Evolutionary conservation across 2,797 vertebrate species (phyloP), one percentile per base, ranked within the genome.

Genomic region (Silurus lanzhouensis): DNA sequence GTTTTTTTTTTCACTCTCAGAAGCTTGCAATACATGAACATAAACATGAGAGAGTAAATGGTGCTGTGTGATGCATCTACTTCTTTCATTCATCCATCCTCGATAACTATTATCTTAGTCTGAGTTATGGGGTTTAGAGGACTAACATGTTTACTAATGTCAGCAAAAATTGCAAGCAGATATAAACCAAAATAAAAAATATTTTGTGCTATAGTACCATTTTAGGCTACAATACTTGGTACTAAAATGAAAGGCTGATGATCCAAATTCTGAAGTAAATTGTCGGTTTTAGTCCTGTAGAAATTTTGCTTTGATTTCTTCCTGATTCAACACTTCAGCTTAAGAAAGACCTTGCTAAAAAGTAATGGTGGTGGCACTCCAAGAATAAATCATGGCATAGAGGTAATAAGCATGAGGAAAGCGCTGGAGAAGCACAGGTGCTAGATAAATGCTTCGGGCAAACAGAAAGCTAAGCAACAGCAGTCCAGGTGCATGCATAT

Each of bases 401-500:
- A 44, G 8, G 1, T 22, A 70, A 72, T 20, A 55, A 58, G 20
- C 27, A 63, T 61, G 88, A 72, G 19, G 61, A 77, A 86, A 61
- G 67, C 12, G 22, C 70, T 60, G 6, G 38, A 84, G 86, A 84
- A 83, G 20, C 25, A 74, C 86, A 61, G 83, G 85, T 74, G 57
- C 88, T 75, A 63, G 74, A 76, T 55, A 57, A 63, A 83, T 31
- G 60, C 46, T 67, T 31, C 52, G 87, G 82, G 82, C 25, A 72
- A 84, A 88, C 76, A 71, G 66, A 44, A 90, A 72, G 72, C 31
- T 70, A 63, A 71, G 74, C 75, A 71, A 72, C 1, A 68, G 20
- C 25, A 20, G 27, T 27, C 79, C 63, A 52, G 6, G 58, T 71
- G 75, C 66, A 83, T 86, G 75, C 85, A 87, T 85, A 84, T 87